Base-by-base conservation (phyloP, 2,113 vertebrate species). In the Calyptomena viridis region DNA sequence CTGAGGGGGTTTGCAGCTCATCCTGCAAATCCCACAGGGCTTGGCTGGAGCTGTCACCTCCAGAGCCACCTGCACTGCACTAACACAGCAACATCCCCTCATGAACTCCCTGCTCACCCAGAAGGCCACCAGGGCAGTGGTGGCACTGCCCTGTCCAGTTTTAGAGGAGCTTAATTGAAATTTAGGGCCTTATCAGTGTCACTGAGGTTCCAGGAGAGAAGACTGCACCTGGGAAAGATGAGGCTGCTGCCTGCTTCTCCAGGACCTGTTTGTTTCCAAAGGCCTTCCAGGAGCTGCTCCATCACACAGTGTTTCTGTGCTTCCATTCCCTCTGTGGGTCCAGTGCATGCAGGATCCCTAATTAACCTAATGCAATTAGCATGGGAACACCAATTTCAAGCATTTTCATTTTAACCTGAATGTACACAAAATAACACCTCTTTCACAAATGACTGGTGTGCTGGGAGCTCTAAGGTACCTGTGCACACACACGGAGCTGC, bases 351-450 rank as follows among this genome's bases (percentile, higher is more conserved):
- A 77, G 82, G 31, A 72, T 22, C 53, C 35, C 74, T 66, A 87
- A 95, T 92, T 73, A 94, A 90, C 40, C 58, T 87, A 64, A 78
- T 35, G 37, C 49, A 91, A 94, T 92, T 87, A 95, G 66, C 73
- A 86, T n/a, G 0, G 1, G 60, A 84, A 63, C 62, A 59, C 85
- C 6, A 21, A 49, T 77, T 75, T 62, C 35, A 56, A 90, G 85
- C 63, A 42, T 83, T 86, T 92, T 82, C 35, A 21, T 52, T 78
- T 80, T 75, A 78, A 63, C 68, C 28, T 37, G 25, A 74, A 58
- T 18, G 73, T 64, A 84, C 46, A 82, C 53, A 79, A 71, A 84
- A 30, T 12, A 89, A 75, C 55, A 76, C 31, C 84, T 79, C 67
- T 76, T 52, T 30, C 63, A 42, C 71, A 66, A 87, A 35, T 4